phyloP scores from a whole-genome alignment of 2,797 vertebrate genomes.

The Anas bahamensis region DNA sequence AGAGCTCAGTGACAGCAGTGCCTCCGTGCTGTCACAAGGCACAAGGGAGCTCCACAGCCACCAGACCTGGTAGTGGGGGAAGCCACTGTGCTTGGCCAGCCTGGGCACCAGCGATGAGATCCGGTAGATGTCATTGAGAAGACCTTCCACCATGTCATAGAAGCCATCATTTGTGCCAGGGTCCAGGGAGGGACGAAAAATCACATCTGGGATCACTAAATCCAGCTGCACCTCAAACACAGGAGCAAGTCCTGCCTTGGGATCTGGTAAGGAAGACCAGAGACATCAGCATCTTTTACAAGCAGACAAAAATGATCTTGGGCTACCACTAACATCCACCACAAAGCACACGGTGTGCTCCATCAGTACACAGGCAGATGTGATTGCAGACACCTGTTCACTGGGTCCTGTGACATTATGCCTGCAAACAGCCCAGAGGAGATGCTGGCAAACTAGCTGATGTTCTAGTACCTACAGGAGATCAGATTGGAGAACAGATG shows the following conservation, averaged over 20 bases:
- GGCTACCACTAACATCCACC: neutral
- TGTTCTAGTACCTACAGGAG: neutral
- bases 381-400: neutral
- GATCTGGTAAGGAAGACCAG: conserved; percentile 76
- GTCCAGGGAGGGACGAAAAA: conserved; percentile 90
- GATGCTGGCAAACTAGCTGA: neutral
- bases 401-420: neutral
- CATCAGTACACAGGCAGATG: neutral
- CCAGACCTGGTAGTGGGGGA: conserved; percentile 90
- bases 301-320: neutral
- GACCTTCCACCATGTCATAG: conserved; percentile 84
- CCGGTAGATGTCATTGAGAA: conserved; percentile 85
- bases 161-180: conserved; percentile 79
- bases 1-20: rapidly evolving
- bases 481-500: neutral
- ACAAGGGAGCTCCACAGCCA: neutral
- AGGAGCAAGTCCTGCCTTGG: conserved; percentile 77
- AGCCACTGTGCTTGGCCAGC: conserved; percentile 76
- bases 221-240: conserved; percentile 90
- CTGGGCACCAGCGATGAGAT: conserved; percentile 87
- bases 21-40: neutral
- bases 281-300: neutral
- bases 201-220: conserved; percentile 85
- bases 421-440: neutral
- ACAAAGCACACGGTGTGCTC: rapidly evolving